A percentile compares a stretch with the other conserved stretches of the same genome.
Conservation (phyloP, 2,797 vertebrate species). For the Aulostomus chinensis region DNA sequence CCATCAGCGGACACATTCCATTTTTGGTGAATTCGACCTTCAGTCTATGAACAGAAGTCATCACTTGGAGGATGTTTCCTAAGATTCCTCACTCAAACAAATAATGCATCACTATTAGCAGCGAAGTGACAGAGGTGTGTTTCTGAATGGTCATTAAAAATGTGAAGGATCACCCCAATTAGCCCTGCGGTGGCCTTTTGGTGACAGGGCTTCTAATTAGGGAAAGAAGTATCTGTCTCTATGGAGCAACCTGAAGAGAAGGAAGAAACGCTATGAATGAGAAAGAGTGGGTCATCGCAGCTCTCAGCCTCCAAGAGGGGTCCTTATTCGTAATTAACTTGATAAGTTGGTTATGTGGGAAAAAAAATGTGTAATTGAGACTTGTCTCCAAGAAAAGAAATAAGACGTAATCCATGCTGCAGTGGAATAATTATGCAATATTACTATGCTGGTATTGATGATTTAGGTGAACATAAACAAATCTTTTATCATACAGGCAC, state of each 20-base stretch:
- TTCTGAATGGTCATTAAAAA: conserved; percentile 72
- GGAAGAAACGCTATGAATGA: conserved; percentile 44
- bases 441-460: too few relatives aligned
- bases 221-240: conserved; percentile 48
- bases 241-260: conserved; percentile 40
- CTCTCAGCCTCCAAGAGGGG: conserved; percentile 22
- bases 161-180: conserved; percentile 75
- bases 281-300: conserved; percentile 39
- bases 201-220: conserved; percentile 73
- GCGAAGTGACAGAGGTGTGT: conserved; percentile 56
- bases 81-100: conserved; percentile 47
- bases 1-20: too few relatives aligned
- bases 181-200: conserved; percentile 70
- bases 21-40: conserved; percentile 31
- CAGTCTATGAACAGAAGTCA: conserved; percentile 18
- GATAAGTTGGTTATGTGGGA: conserved; percentile 17
- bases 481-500: too few relatives aligned
- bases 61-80: conserved; percentile 38
- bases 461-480: conserved; percentile 23
- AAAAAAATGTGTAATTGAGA: conserved; percentile 26
- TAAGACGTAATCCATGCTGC: conserved; percentile 3
- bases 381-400: conserved; percentile 24
- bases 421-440: neutral
- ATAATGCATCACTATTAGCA: conserved; percentile 64
- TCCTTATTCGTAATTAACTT: conserved; percentile 55